A percentile compares a stretch with the other conserved stretches of the same genome.
These are phyloP conservation scores for Pissodes strobi DNA, from an alignment of 1,140 invertebrate species.

Conservation along the genomic window DNA sequence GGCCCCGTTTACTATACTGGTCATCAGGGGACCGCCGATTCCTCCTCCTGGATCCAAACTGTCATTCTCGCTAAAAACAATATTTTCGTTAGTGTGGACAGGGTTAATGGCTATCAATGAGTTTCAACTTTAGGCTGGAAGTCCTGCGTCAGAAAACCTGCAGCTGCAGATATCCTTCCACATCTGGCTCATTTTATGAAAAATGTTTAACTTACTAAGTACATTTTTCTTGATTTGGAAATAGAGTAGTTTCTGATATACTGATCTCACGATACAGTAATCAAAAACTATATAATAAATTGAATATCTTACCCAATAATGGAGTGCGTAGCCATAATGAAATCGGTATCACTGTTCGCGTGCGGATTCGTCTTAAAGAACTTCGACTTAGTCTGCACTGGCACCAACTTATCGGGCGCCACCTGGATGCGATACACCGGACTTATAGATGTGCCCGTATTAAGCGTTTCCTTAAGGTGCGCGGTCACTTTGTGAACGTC, in stretches of 20 bases:
- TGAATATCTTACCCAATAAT: constrained; percentile 69
- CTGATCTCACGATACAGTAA: no score
- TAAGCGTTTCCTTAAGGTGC: constrained; percentile 77
- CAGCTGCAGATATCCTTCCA: no score
- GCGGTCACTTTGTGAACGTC: constrained; percentile 73
- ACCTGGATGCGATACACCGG: constrained; percentile 79
- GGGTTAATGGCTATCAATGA: no score
- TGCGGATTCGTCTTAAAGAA: constrained; percentile 74
- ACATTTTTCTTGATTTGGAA: no score
- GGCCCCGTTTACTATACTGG: constrained; percentile 66
- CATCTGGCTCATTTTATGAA: no score
- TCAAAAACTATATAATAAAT: no score
- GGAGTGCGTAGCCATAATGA: constrained; percentile 90
- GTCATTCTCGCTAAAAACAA: constrained; percentile 59
- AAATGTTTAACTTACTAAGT: no score
- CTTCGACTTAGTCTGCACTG: constrained; percentile 87
- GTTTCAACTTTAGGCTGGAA: no score
- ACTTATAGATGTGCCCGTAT: constrained; percentile 70
- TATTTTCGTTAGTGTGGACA: no score
- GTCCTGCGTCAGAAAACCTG: no score
- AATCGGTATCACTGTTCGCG: constrained; percentile 73
- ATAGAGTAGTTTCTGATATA: no score
- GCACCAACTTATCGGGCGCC: constrained; percentile 71
- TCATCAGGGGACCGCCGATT: constrained; percentile 68
- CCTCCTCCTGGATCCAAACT: constrained; percentile 54